phyloP scores from a whole-genome alignment of 1,140 invertebrate species.

The Eulimnadia texana region DNA sequence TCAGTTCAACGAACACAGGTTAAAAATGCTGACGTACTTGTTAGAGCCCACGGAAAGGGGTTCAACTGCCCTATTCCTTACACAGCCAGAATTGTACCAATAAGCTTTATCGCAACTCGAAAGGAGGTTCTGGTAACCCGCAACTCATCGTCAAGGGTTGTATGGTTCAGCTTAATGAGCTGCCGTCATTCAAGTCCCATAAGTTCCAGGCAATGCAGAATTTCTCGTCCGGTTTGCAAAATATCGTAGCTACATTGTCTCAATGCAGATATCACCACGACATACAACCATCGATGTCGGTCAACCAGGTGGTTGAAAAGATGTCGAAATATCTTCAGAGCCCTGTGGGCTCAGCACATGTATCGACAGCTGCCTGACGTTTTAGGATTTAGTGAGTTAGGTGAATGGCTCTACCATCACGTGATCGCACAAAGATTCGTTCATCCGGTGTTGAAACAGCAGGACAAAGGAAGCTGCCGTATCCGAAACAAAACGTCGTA shows the following conservation, averaged over 20 bases:
- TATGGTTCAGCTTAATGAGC: background rate
- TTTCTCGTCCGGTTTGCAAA: background rate
- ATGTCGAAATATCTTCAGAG: background rate
- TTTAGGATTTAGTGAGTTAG: background rate
- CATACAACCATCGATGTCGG: background rate
- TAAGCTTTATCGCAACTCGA: background rate
- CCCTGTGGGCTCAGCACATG: background rate
- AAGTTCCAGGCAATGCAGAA: background rate
- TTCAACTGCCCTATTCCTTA: background rate
- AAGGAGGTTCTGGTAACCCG: background rate
- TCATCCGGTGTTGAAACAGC: background rate
- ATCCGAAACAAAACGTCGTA: too few relatives aligned
- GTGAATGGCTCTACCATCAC: background rate
- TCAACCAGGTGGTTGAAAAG: slow-evolving; percentile 1
- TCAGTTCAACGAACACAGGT: background rate
- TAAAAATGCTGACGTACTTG: background rate
- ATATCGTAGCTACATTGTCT: background rate
- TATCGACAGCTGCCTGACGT: background rate
- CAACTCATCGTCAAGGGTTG: background rate
- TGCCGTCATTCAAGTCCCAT: background rate
- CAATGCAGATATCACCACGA: background rate
- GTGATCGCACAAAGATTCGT: background rate
- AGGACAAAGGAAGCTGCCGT: too few relatives aligned
- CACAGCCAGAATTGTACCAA: background rate
- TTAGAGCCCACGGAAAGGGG: background rate